Percentiles rank a stretch among this genome's conserved stretches.
Conservation (phyloP, 2,113 vertebrate species). For the Chionodraco myersi region DNA sequence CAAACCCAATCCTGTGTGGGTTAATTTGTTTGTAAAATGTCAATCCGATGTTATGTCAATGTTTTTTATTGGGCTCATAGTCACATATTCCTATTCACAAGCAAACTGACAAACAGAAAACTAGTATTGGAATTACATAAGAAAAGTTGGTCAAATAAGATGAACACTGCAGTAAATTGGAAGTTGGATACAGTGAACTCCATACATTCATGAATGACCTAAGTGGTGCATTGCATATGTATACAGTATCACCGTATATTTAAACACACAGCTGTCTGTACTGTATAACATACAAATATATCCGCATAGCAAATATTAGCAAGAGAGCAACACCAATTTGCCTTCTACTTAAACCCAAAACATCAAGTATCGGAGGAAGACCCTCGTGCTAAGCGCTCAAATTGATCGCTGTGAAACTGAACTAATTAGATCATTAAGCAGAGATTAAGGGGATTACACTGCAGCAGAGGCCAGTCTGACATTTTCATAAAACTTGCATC, state of each 20-base stretch:
- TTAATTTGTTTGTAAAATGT: too few species aligned
- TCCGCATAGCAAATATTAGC: not conserved
- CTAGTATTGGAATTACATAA: too few species aligned
- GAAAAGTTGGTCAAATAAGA: too few species aligned
- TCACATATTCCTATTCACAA: too few species aligned
- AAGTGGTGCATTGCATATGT: not conserved
- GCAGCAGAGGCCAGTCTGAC: slow-evolving; percentile 53
- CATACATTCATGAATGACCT: too few species aligned
- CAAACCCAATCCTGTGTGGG: too few species aligned
- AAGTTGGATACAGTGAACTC: too few species aligned
- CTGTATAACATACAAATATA: slow-evolving; percentile 3
- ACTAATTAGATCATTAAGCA: slow-evolving; percentile 44
- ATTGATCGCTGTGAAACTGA: slow-evolving; percentile 43
- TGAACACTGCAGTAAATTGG: too few species aligned
- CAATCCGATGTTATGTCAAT: too few species aligned
- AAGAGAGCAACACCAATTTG: not conserved
- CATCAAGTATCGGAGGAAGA: not conserved
- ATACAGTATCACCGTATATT: not conserved
- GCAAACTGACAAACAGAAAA: too few species aligned
- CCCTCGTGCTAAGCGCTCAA: not conserved
- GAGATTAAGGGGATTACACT: slow-evolving; percentile 48
- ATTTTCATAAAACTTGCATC: slow-evolving; percentile 55
- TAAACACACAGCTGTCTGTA: not conserved
- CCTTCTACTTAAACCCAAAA: slow-evolving; percentile 1
- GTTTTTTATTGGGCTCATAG: too few species aligned